Evolutionary conservation across 2,113 vertebrate genomes (phyloP).

Genomic region (Microcebus ravelobensis): DNA sequence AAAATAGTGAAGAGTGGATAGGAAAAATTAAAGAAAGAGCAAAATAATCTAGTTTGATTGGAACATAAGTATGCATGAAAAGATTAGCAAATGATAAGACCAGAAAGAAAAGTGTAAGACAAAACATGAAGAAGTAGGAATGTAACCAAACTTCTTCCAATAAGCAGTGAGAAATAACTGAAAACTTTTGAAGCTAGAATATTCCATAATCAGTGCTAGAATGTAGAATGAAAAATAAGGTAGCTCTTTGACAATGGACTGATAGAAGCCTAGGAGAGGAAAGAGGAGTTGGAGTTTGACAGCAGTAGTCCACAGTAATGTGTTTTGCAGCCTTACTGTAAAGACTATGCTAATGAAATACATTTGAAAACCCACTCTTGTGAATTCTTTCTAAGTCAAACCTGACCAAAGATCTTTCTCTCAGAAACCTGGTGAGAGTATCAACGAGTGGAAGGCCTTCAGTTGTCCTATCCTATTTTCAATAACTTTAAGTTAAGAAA

Average conservation of each 20-base stretch:
- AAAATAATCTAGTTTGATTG: background rate
- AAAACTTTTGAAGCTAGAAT: background rate
- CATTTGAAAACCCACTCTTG: background rate
- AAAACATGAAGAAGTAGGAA: background rate
- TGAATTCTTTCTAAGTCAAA: background rate
- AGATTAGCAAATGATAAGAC: background rate
- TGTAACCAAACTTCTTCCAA: background rate
- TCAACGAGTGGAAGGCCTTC: background rate
- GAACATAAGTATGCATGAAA: background rate
- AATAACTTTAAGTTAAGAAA: background rate
- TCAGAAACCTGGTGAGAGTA: background rate
- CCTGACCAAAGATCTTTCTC: background rate
- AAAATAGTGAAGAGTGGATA: background rate
- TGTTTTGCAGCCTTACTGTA: background rate
- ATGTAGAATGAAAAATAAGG: background rate
- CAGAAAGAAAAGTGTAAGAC: background rate
- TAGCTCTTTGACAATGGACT: background rate
- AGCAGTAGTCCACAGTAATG: background rate
- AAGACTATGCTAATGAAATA: accelerated
- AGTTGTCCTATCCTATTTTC: background rate
- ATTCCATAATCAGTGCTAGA: background rate
- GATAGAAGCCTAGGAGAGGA: background rate
- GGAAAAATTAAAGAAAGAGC: background rate
- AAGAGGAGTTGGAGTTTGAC: background rate
- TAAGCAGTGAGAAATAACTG: background rate